Evolutionary conservation across 2,888 invertebrate genomes (phyloP).

Genomic region (Hipparchia sbordonii): DNA sequence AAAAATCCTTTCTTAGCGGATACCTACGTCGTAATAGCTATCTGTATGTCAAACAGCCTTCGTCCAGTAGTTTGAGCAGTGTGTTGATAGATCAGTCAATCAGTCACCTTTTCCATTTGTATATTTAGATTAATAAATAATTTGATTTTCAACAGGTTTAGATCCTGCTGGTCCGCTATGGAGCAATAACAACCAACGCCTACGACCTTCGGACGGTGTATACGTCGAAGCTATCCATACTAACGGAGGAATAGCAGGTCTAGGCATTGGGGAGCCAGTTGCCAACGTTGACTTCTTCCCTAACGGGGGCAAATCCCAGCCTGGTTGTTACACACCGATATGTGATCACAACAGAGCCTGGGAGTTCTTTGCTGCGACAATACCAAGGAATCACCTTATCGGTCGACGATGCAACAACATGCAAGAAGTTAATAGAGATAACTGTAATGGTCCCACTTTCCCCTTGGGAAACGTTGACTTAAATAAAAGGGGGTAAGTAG

Average conservation of each 20-base stretch:
- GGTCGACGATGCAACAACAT: slow-evolving; percentile 48
- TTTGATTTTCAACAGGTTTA: slow-evolving; percentile 51
- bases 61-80: no score
- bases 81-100: no score
- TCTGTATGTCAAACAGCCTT: no score
- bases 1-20: no score
- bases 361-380: slow-evolving; percentile 54
- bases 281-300: slow-evolving; percentile 83
- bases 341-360: slow-evolving; percentile 61
- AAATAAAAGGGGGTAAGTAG: slow-evolving; percentile 54
- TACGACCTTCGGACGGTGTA: slow-evolving; percentile 54
- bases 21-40: no score
- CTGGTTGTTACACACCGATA: slow-evolving; percentile 53
- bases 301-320: slow-evolving; percentile 73
- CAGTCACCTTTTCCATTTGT: no score
- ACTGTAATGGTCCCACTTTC: slow-evolving; percentile 49
- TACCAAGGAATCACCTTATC: slow-evolving; percentile 53
- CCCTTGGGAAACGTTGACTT: slow-evolving; percentile 57
- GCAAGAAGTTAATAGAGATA: slow-evolving; percentile 48
- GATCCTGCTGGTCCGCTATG: slow-evolving; percentile 73
- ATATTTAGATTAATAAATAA: not conserved
- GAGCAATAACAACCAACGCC: slow-evolving; percentile 50
- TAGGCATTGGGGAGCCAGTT: slow-evolving; percentile 47
- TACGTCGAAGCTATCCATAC: slow-evolving; percentile 76
- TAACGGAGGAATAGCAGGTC: slow-evolving; percentile 54